Evolutionary conservation across 2,113 vertebrate species (phyloP).

Genomic region (Zosterops japonicus): DNA sequence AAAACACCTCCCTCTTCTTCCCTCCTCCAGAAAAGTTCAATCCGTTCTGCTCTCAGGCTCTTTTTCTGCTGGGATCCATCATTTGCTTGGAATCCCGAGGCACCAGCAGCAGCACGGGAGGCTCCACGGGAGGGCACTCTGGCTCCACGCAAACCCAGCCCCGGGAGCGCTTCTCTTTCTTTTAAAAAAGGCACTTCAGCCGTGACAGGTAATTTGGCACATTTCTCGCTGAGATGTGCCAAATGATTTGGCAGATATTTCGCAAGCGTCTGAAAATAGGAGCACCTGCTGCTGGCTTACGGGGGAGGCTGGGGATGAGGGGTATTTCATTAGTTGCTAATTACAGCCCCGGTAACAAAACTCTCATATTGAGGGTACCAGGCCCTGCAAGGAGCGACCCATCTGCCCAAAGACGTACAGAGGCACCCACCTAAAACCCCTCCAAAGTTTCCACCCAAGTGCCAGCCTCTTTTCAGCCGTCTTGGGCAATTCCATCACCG

Average conservation of each 20-base stretch:
- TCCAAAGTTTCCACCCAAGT: neutral
- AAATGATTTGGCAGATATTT: slow-evolving; percentile 76
- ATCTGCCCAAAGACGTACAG: neutral
- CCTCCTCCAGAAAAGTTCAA: neutral
- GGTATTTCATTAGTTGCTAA: slow-evolving; percentile 28
- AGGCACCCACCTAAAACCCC: neutral
- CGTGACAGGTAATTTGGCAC: slow-evolving; percentile 76
- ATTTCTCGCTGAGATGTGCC: slow-evolving; percentile 67
- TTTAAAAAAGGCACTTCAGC: slow-evolving; percentile 50
- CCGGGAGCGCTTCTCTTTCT: slow-evolving; percentile 40
- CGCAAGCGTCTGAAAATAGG: slow-evolving; percentile 70
- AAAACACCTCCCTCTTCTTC: neutral
- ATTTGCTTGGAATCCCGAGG: neutral
- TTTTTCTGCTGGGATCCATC: neutral
- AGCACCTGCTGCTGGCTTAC: slow-evolving; percentile 68
- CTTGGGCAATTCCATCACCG: too few species aligned
- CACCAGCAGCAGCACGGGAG: neutral
- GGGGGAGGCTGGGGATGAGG: neutral
- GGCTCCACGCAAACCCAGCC: neutral
- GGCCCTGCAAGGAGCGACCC: neutral
- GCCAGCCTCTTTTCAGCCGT: neutral
- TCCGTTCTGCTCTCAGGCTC: neutral
- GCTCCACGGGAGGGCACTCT: slow-evolving; percentile 74
- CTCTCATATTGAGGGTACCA: neutral
- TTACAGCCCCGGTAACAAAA: slow-evolving; percentile 44